Base-by-base conservation (phyloP, 1,140 invertebrate genomes). In the Heterodera carotae region DNA sequence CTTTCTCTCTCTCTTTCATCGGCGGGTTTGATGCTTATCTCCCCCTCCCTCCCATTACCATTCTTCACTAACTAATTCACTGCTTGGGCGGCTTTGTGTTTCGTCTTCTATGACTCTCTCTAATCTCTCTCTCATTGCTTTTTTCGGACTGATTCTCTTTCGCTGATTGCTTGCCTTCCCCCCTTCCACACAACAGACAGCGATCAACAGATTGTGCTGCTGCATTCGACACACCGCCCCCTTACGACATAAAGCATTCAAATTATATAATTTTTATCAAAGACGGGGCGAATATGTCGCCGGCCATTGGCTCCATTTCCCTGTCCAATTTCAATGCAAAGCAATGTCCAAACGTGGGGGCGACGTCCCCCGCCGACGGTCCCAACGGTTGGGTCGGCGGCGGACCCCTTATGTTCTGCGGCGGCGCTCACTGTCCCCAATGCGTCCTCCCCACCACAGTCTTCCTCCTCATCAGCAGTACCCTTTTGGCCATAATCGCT, bases 401-500 rank as follows among this genome's bases (percentile, higher is more conserved):
- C 22, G 48, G 48, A 4, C 22, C 48, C 39, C 39, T 43, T 56
- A 12, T 56, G 1, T 56, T 22, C 48, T 56, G 48, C n/a, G n/a
- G n/a, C n/a, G n/a, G n/a, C 48, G 22, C 48, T 15, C 48, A 56
- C 48, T n/a, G n/a, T n/a, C 18, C 48, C 1, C 48, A 56, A 22
- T 56, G 12, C 1, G 18, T 56, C 48, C 22, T 5, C 48, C 15
- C 48, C n/a, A n/a, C n/a, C n/a, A n/a, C n/a, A n/a, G n/a, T n/a
- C 3, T 56, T 56, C 4, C 25, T 74, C 34, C 25, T 73, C 8
- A 8, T 29, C 62, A 56, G n/a, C n/a, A n/a, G 59, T 36, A 59
- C 39, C 22, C 27, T 62, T 31, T 74, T 74, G 62, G 33, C 64
- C 36, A 74, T 74, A 56, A 10, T 74, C 33, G 29, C 22, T 34